Evolutionary conservation across 2,888 invertebrate species (phyloP), one percentile per base, ranked within the genome.

Genomic region (Branchellion lobata): DNA sequence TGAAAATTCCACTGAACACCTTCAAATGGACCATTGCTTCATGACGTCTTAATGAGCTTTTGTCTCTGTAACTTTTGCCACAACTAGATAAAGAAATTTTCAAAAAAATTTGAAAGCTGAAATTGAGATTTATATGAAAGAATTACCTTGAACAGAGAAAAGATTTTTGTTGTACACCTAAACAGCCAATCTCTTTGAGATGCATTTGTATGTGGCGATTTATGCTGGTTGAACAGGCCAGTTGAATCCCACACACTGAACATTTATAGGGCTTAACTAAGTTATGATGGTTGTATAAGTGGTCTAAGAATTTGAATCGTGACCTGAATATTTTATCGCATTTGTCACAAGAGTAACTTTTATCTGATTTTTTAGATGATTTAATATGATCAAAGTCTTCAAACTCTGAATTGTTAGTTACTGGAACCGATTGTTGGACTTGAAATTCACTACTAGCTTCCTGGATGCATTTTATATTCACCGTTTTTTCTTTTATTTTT

Each of bases 21-120:
- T 75, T 75, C 53, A 75, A 51, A 33, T 75, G 75, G 21, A 75
- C 75, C 75, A 75, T 75, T 47, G 53, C 75, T 18, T 75, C 75
- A 21, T 75, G 75, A 1, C 75, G 3, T 31, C 51, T 75, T 1
- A 75, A 51, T 24, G 75, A 75, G 53, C 51, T 53, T 0, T 51
- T 40, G 57, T 75, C 75, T 33, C 53, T 18, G 57, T 75, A 75
- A 21, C 51, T 21, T 29, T 75, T 75, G 51, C 75, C 75, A 40
- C 75, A 40, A 40, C 40, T 40, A 14, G 8, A 14, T 14, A 40
- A 40, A 40, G 40, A 8, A 14, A 40, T 40, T 8, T 40, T 40
- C 14, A 40, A 40, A 40, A 40, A 14, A 8, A 40, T 40, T 40
- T 40, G 8, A n/a, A n/a, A n/a, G n/a, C n/a, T n/a, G n/a, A n/a